Evolutionary conservation across 1,140 invertebrate species (phyloP).

Genomic region (Brachionus paranguensis): DNA sequence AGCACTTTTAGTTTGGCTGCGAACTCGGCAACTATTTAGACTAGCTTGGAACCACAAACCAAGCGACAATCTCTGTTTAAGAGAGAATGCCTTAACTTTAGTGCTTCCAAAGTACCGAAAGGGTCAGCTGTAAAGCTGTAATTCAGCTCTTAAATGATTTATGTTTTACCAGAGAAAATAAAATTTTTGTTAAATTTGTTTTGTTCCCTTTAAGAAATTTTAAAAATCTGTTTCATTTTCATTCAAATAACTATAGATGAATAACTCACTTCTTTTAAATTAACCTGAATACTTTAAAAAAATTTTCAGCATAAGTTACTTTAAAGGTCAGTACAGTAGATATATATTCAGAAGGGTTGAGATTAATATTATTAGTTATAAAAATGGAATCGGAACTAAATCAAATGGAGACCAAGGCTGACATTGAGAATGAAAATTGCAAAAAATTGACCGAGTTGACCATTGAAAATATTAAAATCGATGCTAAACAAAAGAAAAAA

Average conservation of each 20-base stretch:
- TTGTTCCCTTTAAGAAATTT: background rate
- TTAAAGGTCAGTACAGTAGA: background rate
- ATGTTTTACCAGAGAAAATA: too few relatives aligned
- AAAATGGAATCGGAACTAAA: background rate
- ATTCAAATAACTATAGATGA: background rate
- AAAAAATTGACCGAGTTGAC: background rate
- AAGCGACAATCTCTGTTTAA: background rate
- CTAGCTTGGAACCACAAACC: background rate
- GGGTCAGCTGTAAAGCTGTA: background rate
- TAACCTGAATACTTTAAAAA: background rate
- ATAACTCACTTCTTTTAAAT: background rate
- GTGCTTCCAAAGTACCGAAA: background rate
- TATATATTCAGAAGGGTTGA: background rate
- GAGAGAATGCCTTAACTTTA: background rate
- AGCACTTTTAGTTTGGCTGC: too few relatives aligned
- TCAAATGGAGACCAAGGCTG: background rate
- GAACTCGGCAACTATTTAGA: background rate
- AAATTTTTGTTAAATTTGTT: background rate
- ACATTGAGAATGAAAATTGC: background rate
- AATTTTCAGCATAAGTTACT: background rate
- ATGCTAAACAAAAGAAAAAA: constrained; percentile 8
- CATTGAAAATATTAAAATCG: background rate
- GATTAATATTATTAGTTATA: background rate
- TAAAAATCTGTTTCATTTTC: background rate
- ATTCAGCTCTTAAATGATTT: background rate